These are phyloP conservation scores for Trachemys scripta DNA, from an alignment of 2,113 vertebrate species.

Conservation along the genomic window DNA sequence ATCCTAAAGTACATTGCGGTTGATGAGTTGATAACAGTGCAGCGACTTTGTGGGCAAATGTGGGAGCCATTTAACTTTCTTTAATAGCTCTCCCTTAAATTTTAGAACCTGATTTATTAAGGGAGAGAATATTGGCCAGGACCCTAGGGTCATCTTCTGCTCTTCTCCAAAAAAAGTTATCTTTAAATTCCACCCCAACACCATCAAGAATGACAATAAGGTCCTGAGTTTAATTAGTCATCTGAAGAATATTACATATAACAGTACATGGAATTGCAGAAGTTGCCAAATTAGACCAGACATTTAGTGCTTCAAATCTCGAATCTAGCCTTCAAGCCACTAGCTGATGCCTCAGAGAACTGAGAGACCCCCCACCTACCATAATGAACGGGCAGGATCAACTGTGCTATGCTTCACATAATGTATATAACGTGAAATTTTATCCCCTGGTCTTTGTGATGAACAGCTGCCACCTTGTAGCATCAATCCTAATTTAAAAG, in stretches of 20 bases:
- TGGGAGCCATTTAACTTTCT: not conserved
- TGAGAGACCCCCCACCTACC: not conserved
- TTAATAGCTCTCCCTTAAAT: not conserved
- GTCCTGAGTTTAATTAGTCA: not conserved
- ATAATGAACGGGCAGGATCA: not conserved
- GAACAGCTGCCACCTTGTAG: not conserved
- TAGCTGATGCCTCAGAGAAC: not conserved
- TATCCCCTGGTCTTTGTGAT: not conserved
- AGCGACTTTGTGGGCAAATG: not conserved
- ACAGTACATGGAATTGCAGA: not conserved
- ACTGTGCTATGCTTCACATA: rapidly evolving
- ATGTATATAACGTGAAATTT: not conserved
- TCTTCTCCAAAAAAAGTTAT: not conserved
- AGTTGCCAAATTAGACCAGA: not conserved
- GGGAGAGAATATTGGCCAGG: not conserved
- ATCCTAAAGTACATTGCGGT: not conserved
- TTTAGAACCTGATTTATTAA: not conserved
- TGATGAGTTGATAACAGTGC: not conserved
- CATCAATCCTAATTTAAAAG: not conserved
- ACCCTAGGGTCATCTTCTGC: not conserved
- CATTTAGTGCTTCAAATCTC: not conserved
- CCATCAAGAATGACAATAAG: not conserved
- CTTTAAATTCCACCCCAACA: not conserved
- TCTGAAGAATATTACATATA: not conserved
- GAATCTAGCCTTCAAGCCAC: not conserved